phyloP scores from a whole-genome alignment of 1,140 invertebrate species.

The Wiebesia pumilae region DNA sequence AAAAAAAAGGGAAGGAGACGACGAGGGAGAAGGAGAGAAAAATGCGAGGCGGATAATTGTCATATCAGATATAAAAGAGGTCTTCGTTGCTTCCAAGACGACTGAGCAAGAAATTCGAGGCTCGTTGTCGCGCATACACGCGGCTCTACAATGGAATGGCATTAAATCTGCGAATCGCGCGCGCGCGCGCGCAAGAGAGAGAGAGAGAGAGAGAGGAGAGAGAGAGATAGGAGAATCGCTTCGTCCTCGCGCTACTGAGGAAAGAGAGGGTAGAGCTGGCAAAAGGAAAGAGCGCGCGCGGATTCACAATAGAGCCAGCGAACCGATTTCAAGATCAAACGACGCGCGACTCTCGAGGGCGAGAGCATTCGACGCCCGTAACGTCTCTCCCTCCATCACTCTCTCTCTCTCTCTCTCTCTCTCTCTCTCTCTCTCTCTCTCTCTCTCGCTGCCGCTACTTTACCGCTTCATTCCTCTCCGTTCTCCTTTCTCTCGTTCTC shows the following conservation, averaged over 20 bases:
- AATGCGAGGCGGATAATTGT: constrained; percentile 68
- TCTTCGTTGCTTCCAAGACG: neutral
- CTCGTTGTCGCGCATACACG: constrained; percentile 59
- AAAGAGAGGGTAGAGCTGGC: constrained; percentile 57
- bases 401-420: neutral
- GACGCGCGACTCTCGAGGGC: constrained; percentile 56
- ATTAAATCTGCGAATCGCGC: constrained; percentile 68
- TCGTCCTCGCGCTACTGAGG: constrained; percentile 36
- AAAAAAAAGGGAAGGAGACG: neutral
- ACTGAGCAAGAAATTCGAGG: neutral
- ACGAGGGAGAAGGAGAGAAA: constrained; percentile 46
- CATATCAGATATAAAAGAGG: constrained; percentile 61
- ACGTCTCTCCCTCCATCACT: constrained; percentile 46
- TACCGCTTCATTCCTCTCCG: neutral
- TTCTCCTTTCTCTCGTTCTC: neutral
- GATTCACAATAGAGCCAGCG: constrained; percentile 70
- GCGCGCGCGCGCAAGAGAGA: constrained; percentile 41
- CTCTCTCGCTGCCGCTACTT: neutral
- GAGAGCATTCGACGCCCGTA: constrained; percentile 68
- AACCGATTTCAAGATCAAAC: constrained; percentile 74
- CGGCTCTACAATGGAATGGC: constrained; percentile 68
- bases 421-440: constrained; percentile 1
- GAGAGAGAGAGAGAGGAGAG: constrained; percentile 53
- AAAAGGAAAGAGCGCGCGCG: constrained; percentile 61
- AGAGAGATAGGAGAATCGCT: constrained; percentile 6